Evolutionary conservation across 2,888 invertebrate species (phyloP), one percentile per base, ranked within the genome.

Genomic region (Spodoptera littoralis): DNA sequence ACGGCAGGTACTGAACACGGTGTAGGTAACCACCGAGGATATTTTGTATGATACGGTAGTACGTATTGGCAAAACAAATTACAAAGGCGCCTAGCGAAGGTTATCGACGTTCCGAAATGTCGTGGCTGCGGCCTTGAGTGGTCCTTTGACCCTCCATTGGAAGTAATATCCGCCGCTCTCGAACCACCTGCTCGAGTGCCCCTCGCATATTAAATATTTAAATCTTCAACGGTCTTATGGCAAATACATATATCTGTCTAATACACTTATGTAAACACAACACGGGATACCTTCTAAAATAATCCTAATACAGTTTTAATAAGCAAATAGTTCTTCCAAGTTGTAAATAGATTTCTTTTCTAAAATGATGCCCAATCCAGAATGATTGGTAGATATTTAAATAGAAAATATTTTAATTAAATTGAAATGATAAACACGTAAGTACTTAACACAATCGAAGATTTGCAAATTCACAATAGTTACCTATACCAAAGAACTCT

Each of bases 81-180:
- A 65, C 73, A 68, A 81, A 86, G 88, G 88, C 86, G 87, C 88
- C 84, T 85, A 78, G 77, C 78, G 79, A 88, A 90, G 89, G 89
- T 88, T 88, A 88, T 85, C 83, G 89, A 86, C 87, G 84, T 81
- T 80, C 88, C 86, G 82, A 88, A 90, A 90, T 88, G 90, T 89
- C 87, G 88, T 84, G 84, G 79, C 80, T 81, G 71, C 80, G 88
- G 88, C 93, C 93, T 93, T 92, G 93, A 84, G 78, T 72, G 82
- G 93, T 92, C 91, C 90, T 90, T 91, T 93, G 93, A 93, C 90
- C 93, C 87, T 85, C 80, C 77, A 79, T 80, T 85, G 84, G 87
- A 83, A 85, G 83, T 87, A 82, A 85, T 85, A 85, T 83, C 85
- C 85, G 88, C 78, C 77, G 84, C 73, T 81, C 78, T 80, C 80